Conservation (phyloP, 2,888 invertebrate genomes). For the Plebejus melissa region DNA sequence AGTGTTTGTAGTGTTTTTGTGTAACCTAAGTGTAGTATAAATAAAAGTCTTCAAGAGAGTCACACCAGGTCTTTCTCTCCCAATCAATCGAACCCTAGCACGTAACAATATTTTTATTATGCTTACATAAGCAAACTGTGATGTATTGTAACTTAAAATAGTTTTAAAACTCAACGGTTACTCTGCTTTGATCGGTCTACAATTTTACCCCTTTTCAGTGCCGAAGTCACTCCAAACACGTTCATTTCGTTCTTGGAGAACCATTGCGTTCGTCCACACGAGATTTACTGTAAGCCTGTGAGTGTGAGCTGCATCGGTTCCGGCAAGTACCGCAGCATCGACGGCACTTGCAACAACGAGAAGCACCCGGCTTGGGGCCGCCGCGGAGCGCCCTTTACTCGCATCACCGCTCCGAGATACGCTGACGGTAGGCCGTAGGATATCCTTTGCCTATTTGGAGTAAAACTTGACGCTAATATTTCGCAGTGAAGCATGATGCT, state of each 20-base stretch:
- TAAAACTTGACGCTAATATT: too few species aligned
- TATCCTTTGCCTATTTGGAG: not conserved
- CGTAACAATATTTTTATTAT: too few species aligned
- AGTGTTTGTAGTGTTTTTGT: too few species aligned
- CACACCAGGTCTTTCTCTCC: too few species aligned
- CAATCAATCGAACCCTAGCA: too few species aligned
- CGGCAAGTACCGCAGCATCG: constrained; percentile 82
- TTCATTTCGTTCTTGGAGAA: constrained; percentile 69
- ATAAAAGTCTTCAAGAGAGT: too few species aligned
- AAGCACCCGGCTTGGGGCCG: constrained; percentile 84
- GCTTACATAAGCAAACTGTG: too few species aligned
- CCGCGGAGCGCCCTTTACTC: constrained; percentile 75
- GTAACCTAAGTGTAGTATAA: too few species aligned
- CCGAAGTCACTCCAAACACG: constrained; percentile 65
- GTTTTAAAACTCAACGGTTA: not conserved
- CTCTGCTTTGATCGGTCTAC: not conserved
- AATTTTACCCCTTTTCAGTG: constrained; percentile 40
- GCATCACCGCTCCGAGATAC: constrained; percentile 80
- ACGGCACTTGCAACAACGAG: constrained; percentile 90
- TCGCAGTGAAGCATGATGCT: too few species aligned
- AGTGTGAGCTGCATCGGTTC: constrained; percentile 44
- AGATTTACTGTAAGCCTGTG: constrained; percentile 54
- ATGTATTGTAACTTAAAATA: too few species aligned
- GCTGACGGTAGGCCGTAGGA: constrained; percentile 80
- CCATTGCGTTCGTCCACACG: constrained; percentile 53